These are phyloP conservation scores for Lampris megalopsis DNA, from an alignment of 2,113 vertebrate genomes.

Conservation along the genomic window DNA sequence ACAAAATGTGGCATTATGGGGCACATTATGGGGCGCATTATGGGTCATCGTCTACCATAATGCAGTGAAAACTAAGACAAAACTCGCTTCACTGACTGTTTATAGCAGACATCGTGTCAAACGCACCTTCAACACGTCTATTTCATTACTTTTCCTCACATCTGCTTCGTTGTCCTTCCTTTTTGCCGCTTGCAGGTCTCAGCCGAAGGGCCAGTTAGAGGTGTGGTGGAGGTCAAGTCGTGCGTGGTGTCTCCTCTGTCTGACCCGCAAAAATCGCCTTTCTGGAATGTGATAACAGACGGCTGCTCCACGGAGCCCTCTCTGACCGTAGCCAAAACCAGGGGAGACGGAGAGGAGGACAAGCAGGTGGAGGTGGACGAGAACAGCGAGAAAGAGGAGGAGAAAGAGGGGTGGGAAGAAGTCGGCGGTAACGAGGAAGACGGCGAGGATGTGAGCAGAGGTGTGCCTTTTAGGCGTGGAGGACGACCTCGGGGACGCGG, in stretches of 20 bases:
- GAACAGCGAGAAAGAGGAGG: background rate
- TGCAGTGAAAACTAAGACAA: too few species aligned
- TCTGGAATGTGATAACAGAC: constrained; percentile 73
- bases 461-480: background rate
- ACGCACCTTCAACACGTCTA: background rate
- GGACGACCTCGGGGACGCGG: background rate
- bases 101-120: too few species aligned
- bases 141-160: background rate
- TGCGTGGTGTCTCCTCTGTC: constrained; percentile 81
- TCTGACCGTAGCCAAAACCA: constrained; percentile 42
- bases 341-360: constrained; percentile 12
- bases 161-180: background rate
- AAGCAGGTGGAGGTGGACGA: background rate
- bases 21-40: too few species aligned
- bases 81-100: too few species aligned
- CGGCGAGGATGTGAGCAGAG: background rate
- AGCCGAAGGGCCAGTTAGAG: constrained; percentile 36
- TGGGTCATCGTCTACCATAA: too few species aligned
- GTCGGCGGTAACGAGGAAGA: background rate
- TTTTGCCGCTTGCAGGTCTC: constrained; percentile 66
- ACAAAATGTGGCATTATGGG: too few species aligned
- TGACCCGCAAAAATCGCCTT: constrained; percentile 65
- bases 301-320: constrained; percentile 75
- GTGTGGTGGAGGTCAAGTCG: constrained; percentile 66
- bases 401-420: background rate